A percentile compares a stretch with the other conserved stretches of the same genome.
Conservation (phyloP, 2,797 vertebrate species). For the Gorsachius magnificus region DNA sequence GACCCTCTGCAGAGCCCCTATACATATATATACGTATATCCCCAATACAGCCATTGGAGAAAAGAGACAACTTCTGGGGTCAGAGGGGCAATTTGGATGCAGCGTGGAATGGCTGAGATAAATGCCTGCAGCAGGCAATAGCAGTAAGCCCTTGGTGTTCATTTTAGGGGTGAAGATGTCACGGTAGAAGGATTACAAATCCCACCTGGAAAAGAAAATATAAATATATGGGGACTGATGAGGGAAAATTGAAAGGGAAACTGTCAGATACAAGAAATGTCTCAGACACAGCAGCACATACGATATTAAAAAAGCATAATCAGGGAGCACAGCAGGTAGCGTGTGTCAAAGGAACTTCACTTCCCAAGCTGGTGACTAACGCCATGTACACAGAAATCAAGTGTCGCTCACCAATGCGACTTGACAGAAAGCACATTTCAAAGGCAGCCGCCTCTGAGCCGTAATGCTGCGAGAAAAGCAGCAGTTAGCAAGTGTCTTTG, state of each 20-base stretch:
- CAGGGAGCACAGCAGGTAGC: background rate
- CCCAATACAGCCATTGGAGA: background rate
- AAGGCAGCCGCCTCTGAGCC: background rate
- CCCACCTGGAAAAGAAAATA: background rate
- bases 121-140: background rate
- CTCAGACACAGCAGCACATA: rapidly evolving
- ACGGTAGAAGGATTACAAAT: background rate
- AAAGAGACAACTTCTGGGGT: background rate
- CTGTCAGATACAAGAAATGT: background rate
- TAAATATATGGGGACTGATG: background rate
- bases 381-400: background rate
- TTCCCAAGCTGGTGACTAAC: background rate
- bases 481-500: background rate
- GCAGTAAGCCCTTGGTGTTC: background rate
- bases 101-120: background rate
- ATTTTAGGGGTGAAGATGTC: background rate
- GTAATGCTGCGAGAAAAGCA: background rate
- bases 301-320: background rate
- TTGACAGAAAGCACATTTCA: background rate
- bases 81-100: background rate
- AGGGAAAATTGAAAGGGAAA: background rate
- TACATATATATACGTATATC: too few relatives aligned
- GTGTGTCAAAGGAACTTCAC: background rate
- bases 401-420: background rate
- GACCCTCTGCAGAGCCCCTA: too few relatives aligned